These are phyloP conservation scores for Brachionus paranguensis DNA, from an alignment of 1,140 invertebrate species.

Conservation along the genomic window DNA sequence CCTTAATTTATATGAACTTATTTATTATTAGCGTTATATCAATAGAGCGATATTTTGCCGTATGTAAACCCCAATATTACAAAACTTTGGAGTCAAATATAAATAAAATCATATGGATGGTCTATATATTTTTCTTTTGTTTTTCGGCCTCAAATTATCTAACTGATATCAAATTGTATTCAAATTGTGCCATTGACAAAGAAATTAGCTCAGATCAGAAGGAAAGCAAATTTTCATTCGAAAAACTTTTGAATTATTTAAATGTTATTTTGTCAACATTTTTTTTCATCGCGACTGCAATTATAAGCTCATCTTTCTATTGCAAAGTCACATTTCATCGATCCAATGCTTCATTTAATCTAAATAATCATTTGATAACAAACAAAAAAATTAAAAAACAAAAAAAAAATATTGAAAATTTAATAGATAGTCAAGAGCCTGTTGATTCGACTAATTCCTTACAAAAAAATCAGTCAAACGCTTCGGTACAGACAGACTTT, in stretches of 20 bases:
- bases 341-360: neutral
- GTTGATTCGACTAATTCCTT: neutral
- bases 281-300: neutral
- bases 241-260: neutral
- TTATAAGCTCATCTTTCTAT: neutral
- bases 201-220: neutral
- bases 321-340: neutral
- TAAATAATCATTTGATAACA: neutral
- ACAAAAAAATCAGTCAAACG: neutral
- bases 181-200: neutral
- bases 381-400: neutral
- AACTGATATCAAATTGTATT: neutral
- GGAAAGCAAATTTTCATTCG: neutral
- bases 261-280: constrained; percentile 10
- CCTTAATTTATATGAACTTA: constrained; percentile 18
- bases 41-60: constrained; percentile 30
- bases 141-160: constrained; percentile 10
- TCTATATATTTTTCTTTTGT: neutral
- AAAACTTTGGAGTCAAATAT: neutral
- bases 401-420: neutral
- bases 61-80: constrained; percentile 26
- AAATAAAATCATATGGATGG: constrained; percentile 4
- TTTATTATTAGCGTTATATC: constrained; percentile 27
- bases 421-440: neutral
- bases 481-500: constrained; percentile 1